Base-by-base conservation (phyloP, 2,888 invertebrate species). In the Meiosimyza decipiens region DNA sequence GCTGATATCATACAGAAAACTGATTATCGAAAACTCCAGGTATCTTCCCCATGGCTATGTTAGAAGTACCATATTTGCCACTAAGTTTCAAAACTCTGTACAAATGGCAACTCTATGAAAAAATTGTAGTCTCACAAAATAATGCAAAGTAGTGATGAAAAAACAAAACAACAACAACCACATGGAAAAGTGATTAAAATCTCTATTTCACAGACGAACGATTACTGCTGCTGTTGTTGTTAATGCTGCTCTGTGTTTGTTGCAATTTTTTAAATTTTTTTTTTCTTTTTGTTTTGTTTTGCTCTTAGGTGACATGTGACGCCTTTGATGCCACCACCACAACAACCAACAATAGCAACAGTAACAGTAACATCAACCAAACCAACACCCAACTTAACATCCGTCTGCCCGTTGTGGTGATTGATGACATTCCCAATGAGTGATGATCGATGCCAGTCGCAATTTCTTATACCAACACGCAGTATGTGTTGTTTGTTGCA, bases 341-440 rank as follows among this genome's bases (percentile, higher is more conserved):
- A 52, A 51, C 71, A 50, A 71, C 3, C 54, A 72, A 65, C 33
- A 68, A 50, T 69, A 67, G 49, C 33, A 62, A 55, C 33, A 55
- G 47, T 16, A 70, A 22, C 55, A 57, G 33, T 68, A 69, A 16
- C 71, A 60, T 70, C 57, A 73, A 63, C 72, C 65, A 54, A 49
- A 59, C 49, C 71, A 65, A 22, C 16, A 16, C 62, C 59, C 28
- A 49, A 40, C 59, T 49, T 51, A 16, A 15, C 55, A 40, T 75
- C 66, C 60, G 60, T 55, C 73, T 80, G 76, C 76, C 74, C 78
- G 77, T 78, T 81, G 78, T 82, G 79, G 79, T 84, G 84, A 84
- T 84, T 84, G 84, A 84, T 85, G 84, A 83, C 83, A 82, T 83
- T 80, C 83, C 83, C 81, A 82, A 84, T 83, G 83, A 84, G 83